These are phyloP conservation scores for Apogon hyalosoma DNA, from an alignment of 2,797 vertebrate species.

Conservation along the genomic window DNA sequence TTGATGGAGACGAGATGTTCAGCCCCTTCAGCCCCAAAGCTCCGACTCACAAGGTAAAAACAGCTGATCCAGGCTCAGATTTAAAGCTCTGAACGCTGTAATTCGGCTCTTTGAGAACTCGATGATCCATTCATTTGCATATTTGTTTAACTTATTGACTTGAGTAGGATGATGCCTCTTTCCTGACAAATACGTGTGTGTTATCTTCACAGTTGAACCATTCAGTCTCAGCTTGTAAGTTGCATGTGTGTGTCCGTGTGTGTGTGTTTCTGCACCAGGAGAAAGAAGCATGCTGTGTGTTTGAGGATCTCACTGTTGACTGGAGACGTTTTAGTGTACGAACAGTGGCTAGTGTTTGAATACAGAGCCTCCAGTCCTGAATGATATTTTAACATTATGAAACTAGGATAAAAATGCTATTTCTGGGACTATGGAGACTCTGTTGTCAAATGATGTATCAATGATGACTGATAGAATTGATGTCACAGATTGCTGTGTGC, in stretches of 20 bases:
- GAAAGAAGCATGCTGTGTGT: slow-evolving; percentile 22
- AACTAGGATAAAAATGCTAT: neutral
- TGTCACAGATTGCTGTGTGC: slow-evolving; percentile 22
- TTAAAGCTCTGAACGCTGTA: too few relatives aligned
- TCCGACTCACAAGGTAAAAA: slow-evolving; percentile 85
- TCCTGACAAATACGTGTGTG: slow-evolving; percentile 34
- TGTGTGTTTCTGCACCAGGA: slow-evolving; percentile 16
- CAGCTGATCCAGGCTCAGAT: neutral
- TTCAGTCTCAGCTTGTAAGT: slow-evolving; percentile 74
- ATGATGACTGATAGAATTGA: neutral
- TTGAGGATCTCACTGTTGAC: too few relatives aligned
- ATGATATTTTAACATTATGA: neutral
- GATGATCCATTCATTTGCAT: neutral
- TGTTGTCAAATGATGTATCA: neutral
- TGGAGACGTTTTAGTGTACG: neutral
- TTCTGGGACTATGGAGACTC: neutral
- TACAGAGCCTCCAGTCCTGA: neutral
- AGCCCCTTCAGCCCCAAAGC: slow-evolving; percentile 82
- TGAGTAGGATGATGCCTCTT: neutral
- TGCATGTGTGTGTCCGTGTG: slow-evolving; percentile 49
- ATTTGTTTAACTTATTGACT: neutral
- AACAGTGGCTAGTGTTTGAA: neutral
- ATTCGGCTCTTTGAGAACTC: too few relatives aligned
- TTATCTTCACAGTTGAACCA: slow-evolving; percentile 70
- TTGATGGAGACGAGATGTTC: slow-evolving; percentile 78